These are phyloP conservation scores for Zophobas atratus DNA, from an alignment of 1,140 invertebrate genomes.

Conservation along the genomic window DNA sequence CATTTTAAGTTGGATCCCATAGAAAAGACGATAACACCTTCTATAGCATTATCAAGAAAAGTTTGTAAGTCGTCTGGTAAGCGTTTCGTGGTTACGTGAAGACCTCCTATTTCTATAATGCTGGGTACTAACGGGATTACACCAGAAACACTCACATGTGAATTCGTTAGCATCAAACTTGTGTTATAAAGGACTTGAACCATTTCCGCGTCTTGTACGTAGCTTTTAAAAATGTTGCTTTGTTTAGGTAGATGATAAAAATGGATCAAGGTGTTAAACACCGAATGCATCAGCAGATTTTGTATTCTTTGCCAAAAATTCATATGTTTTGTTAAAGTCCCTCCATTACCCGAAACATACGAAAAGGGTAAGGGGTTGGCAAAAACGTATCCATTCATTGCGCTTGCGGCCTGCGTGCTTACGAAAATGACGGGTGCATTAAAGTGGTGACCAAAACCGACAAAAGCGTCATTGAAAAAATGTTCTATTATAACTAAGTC, in stretches of 20 bases:
- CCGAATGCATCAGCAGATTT: background rate
- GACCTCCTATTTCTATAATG: constrained; percentile 71
- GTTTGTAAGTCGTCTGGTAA: constrained; percentile 69
- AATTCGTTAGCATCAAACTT: constrained; percentile 70
- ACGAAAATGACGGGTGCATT: background rate
- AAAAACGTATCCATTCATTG: background rate
- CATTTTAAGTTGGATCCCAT: constrained; percentile 70
- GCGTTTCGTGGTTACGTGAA: constrained; percentile 68
- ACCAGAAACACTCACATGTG: constrained; percentile 67
- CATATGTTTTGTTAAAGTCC: constrained; percentile 3
- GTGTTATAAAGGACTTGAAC: constrained; percentile 68
- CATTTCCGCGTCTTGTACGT: constrained; percentile 68
- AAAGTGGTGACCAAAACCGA: constrained; percentile 24
- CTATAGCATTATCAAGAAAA: constrained; percentile 68
- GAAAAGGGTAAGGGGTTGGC: constrained; percentile 16
- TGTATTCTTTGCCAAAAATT: constrained; percentile 21
- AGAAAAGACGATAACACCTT: constrained; percentile 71
- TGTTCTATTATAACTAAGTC: constrained; percentile 44
- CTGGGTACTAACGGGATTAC: constrained; percentile 63
- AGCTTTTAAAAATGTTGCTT: constrained; percentile 14
- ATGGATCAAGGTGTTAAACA: background rate
- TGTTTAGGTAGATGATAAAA: background rate
- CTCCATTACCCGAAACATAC: background rate
- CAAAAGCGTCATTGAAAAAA: constrained; percentile 38
- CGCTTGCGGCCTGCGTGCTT: background rate